phyloP scores from a whole-genome alignment of 1,140 invertebrate species.

The Mylabris phalerata region DNA sequence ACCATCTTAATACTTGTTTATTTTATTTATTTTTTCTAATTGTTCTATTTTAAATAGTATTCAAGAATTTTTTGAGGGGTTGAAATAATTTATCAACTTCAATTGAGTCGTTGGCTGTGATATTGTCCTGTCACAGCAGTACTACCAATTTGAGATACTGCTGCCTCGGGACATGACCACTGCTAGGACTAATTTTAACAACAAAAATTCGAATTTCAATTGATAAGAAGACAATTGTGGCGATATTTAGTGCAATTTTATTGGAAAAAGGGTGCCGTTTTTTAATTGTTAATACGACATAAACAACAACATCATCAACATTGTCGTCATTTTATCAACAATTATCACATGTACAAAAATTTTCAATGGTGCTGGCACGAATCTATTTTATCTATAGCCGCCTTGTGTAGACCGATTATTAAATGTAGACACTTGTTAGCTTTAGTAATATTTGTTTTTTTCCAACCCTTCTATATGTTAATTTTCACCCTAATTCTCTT shows the following conservation, averaged over 20 bases:
- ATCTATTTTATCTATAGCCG: background rate
- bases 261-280: background rate
- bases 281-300: background rate
- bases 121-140: constrained; percentile 96
- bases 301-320: too few relatives aligned
- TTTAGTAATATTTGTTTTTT: background rate
- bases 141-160: constrained; percentile 66
- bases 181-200: constrained; percentile 35
- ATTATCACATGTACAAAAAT: too few relatives aligned
- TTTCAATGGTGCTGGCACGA: constrained; percentile 1
- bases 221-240: background rate
- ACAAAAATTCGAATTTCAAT: background rate
- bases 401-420: constrained; percentile 2
- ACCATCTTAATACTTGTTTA: background rate
- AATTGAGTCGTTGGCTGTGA: constrained; percentile 52
- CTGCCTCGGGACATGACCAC: constrained; percentile 79
- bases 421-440: constrained; percentile 12
- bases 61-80: constrained; percentile 11
- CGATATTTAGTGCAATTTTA: background rate
- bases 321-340: background rate
- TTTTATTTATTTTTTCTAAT: background rate
- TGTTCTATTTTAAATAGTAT: background rate
- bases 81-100: too few relatives aligned
- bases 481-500: constrained; percentile 4
- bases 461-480: background rate